Evolutionary conservation across 2,113 vertebrate species (phyloP).

Genomic region (Herpetotheres cachinnans): DNA sequence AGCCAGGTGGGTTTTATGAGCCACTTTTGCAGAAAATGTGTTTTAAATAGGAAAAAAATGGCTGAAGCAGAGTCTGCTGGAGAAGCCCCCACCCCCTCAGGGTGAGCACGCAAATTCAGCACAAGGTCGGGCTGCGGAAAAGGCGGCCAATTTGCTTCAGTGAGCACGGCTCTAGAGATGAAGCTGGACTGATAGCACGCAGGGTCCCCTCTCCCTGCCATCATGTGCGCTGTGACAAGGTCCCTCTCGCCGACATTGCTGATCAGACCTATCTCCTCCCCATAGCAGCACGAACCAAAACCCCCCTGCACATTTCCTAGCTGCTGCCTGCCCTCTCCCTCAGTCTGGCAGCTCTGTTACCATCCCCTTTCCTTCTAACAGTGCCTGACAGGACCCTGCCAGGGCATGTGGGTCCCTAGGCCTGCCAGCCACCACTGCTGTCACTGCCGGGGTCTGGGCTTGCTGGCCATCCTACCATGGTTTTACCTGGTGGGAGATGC

Average conservation of each 20-base stretch:
- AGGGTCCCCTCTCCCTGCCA: background rate
- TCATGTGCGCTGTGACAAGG: accelerated
- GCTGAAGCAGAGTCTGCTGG: background rate
- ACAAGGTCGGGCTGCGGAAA: background rate
- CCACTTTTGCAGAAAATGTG: background rate
- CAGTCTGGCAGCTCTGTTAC: background rate
- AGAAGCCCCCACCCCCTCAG: background rate
- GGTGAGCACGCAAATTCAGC: background rate
- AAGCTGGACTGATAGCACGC: accelerated
- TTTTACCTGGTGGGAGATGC: background rate
- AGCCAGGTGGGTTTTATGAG: background rate
- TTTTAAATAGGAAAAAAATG: background rate
- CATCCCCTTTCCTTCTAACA: background rate
- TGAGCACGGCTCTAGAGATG: background rate
- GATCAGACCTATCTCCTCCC: background rate
- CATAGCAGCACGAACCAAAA: background rate
- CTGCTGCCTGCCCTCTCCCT: background rate
- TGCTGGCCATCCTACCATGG: background rate
- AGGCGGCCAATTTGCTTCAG: background rate
- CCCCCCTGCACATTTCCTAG: background rate
- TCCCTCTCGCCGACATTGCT: background rate
- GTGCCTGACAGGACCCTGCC: background rate
- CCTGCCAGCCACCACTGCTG: background rate
- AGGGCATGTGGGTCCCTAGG: background rate
- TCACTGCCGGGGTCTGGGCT: accelerated